phyloP scores from a whole-genome alignment of 1,140 invertebrate genomes.

The Saccostrea cuccullata region DNA sequence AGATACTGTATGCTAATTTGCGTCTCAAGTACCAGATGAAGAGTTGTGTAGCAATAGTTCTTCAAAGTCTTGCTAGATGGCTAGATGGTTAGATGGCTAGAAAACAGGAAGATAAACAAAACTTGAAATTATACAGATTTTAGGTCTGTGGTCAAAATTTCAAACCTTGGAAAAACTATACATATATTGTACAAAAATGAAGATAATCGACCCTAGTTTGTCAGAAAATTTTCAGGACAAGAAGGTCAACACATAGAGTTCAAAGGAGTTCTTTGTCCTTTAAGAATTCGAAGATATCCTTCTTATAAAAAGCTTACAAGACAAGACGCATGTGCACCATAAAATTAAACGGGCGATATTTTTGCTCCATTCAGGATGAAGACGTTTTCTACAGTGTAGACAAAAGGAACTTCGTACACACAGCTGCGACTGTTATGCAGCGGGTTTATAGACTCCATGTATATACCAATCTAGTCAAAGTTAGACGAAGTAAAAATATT shows the following conservation, averaged over 20 bases:
- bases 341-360: neutral
- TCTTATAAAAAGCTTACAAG: conserved; percentile 35
- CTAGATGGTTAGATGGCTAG: too few relatives aligned
- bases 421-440: conserved; percentile 57
- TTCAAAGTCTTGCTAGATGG: too few relatives aligned
- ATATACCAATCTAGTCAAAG: neutral
- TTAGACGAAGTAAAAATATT: neutral
- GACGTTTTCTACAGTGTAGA: conserved; percentile 1
- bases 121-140: too few relatives aligned
- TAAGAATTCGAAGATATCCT: conserved; percentile 22
- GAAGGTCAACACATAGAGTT: neutral
- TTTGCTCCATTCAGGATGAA: conserved; percentile 34
- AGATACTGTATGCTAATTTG: too few relatives aligned
- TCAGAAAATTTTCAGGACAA: conserved; percentile 13
- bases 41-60: too few relatives aligned
- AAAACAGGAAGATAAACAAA: too few relatives aligned
- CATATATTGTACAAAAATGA: conserved; percentile 36
- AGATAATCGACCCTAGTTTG: conserved; percentile 24
- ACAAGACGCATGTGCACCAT: conserved; percentile 19
- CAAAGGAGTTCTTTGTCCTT: conserved; percentile 31
- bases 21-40: too few relatives aligned
- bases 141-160: too few relatives aligned
- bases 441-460: conserved; percentile 51
- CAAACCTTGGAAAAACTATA: too few relatives aligned
- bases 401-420: conserved; percentile 38